Evolutionary conservation across 2,797 vertebrate species (phyloP).

Genomic region (Vultur gryphus): DNA sequence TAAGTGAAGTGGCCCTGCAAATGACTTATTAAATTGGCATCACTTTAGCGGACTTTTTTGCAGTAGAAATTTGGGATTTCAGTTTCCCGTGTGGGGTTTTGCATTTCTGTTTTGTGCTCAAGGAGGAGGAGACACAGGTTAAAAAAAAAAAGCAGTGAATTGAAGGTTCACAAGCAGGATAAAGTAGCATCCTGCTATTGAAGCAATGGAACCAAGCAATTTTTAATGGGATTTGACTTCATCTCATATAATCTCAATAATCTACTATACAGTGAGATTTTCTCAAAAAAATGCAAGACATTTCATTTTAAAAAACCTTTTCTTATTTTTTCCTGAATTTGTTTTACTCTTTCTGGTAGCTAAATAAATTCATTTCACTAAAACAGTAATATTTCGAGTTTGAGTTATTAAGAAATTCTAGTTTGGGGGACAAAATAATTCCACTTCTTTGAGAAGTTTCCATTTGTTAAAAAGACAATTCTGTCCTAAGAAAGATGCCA

Average conservation of each 20-base stretch:
- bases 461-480: background rate
- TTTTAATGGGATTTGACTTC: background rate
- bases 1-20: background rate
- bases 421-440: accelerated
- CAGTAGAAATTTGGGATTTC: background rate
- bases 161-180: background rate
- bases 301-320: accelerated
- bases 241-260: background rate
- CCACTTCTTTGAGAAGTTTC: background rate
- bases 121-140: background rate
- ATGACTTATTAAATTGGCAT: background rate
- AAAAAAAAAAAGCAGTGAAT: background rate
- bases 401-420: background rate
- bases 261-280: background rate
- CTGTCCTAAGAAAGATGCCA: background rate
- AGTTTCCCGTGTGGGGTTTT: background rate
- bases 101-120: background rate
- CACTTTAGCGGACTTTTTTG: background rate
- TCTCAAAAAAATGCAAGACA: background rate
- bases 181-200: background rate
- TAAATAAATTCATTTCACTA: background rate
- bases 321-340: background rate
- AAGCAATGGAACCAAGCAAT: background rate
- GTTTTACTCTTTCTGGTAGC: background rate
- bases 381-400: background rate